Conservation (phyloP, 2,113 vertebrate genomes). For the Okapia johnstoni region DNA sequence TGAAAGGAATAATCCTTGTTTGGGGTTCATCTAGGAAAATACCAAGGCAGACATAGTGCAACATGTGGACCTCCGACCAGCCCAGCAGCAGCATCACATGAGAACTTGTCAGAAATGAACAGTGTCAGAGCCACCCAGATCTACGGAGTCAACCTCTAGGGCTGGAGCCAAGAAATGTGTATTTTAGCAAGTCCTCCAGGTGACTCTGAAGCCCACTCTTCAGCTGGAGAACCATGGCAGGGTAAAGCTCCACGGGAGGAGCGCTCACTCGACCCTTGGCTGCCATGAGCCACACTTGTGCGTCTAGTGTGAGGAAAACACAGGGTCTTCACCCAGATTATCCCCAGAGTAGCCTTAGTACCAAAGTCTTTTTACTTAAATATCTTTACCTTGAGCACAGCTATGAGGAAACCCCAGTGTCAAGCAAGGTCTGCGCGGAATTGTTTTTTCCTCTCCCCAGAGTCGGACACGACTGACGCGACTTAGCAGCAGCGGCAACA, state of each 20-base stretch:
- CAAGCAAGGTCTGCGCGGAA: neutral
- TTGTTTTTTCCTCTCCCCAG: neutral
- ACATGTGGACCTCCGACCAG: fast-evolving
- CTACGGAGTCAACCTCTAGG: neutral
- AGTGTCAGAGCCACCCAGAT: neutral
- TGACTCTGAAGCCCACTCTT: too few relatives aligned
- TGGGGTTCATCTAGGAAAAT: neutral
- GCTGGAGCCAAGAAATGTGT: neutral
- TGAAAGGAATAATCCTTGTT: neutral
- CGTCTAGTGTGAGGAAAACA: neutral
- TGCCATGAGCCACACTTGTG: fast-evolving
- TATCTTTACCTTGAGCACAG: neutral
- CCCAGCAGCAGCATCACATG: too few relatives aligned
- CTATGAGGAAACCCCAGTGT: neutral
- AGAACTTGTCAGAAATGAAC: neutral
- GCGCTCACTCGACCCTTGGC: fast-evolving
- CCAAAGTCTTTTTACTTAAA: neutral
- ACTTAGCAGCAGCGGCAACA: too few relatives aligned
- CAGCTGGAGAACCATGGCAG: neutral
- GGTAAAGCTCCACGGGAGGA: fast-evolving
- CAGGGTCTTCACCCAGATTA: neutral
- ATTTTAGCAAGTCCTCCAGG: neutral
- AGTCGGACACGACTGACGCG: too few relatives aligned
- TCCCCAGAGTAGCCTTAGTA: neutral
- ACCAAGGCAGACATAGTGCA: fast-evolving